Conservation (phyloP, 35 echinoderm and acorn worm species). For the Heliocidaris erythrogramma region DNA sequence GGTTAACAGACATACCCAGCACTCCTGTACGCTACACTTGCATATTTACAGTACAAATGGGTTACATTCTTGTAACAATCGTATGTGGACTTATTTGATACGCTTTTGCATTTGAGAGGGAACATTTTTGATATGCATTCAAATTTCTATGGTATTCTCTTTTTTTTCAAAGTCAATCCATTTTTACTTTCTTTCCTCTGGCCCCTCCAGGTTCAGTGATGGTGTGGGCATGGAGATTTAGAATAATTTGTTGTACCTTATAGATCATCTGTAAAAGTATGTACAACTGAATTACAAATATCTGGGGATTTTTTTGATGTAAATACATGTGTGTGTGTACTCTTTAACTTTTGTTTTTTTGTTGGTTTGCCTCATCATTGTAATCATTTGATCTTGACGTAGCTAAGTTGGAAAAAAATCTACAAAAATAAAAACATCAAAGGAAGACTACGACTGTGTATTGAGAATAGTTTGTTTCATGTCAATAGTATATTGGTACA, state of each 20-base stretch:
- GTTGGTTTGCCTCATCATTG: not conserved
- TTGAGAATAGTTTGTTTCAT: not conserved
- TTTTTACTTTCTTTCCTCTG: not conserved
- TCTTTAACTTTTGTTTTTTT: not conserved
- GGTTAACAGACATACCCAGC: not conserved
- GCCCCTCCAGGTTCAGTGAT: not conserved
- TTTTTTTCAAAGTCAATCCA: not conserved
- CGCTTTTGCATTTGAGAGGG: not conserved
- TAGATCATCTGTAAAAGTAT: not conserved
- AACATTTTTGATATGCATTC: not conserved
- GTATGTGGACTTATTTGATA: not conserved
- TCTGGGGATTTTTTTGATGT: not conserved
- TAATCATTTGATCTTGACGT: not conserved
- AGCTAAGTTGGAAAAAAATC: not conserved
- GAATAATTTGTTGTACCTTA: not conserved
- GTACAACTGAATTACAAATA: slow-evolving; percentile 1
- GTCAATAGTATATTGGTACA: not conserved
- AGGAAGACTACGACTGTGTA: not conserved
- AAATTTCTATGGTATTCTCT: not conserved
- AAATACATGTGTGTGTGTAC: not conserved
- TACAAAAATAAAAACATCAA: not conserved
- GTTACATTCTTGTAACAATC: not conserved
- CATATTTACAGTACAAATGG: not conserved
- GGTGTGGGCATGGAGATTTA: not conserved
- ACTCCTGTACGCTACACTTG: not conserved